Conservation (phyloP, 2,888 invertebrate genomes). For the Morpho deidamia region DNA sequence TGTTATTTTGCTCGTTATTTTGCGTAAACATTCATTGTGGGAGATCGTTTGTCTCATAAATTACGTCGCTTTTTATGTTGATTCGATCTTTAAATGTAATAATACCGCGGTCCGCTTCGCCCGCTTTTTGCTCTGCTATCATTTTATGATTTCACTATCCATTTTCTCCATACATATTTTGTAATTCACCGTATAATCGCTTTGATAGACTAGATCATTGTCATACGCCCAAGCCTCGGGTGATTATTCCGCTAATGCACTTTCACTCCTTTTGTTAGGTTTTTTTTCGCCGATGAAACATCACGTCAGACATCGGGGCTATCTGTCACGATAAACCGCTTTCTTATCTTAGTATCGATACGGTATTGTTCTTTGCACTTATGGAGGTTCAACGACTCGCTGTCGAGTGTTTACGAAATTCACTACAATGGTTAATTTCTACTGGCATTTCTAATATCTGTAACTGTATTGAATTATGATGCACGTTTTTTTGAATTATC, state of each 20-base stretch:
- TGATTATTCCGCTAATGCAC: conserved; percentile 39
- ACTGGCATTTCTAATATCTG: not conserved
- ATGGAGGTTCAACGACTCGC: conserved; percentile 41
- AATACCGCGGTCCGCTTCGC: conserved; percentile 16
- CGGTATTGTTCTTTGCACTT: conserved; percentile 35
- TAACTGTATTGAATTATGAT: not conserved
- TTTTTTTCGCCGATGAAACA: conserved; percentile 53
- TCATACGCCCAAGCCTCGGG: conserved; percentile 34
- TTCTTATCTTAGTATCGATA: conserved; percentile 49
- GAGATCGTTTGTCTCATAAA: not conserved
- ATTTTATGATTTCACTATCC: conserved; percentile 14
- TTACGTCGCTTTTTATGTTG: conserved; percentile 12
- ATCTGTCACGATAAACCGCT: conserved; percentile 48
- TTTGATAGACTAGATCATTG: conserved; percentile 33
- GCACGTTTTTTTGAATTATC: not conserved
- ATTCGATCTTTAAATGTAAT: conserved; percentile 5
- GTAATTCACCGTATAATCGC: conserved; percentile 37
- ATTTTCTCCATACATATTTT: conserved; percentile 26
- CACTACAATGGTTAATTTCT: conserved; percentile 14
- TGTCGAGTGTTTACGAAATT: conserved; percentile 35
- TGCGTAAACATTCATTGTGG: not conserved
- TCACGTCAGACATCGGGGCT: conserved; percentile 46
- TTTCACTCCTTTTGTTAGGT: conserved; percentile 65
- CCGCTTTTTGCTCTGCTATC: conserved; percentile 20
- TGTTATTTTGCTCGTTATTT: not conserved